Percentiles rank a stretch among this genome's conserved stretches.
Conservation (phyloP, 2,797 vertebrate species). For the Tapera naevia region DNA sequence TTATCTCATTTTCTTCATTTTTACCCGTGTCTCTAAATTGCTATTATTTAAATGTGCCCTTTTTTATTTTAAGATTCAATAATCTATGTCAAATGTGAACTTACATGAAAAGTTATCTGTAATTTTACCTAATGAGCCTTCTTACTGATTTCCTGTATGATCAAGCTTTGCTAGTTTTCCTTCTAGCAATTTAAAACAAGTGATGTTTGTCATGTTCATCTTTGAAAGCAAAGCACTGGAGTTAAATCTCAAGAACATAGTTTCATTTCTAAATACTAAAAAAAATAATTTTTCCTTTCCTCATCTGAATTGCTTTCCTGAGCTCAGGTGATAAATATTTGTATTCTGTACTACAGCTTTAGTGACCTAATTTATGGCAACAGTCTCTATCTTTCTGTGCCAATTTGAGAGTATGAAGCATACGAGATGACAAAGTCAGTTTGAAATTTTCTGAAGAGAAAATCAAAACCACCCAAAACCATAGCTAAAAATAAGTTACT, state of each 20-base stretch:
- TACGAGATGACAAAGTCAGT: constrained; percentile 51
- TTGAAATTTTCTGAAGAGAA: constrained; percentile 56
- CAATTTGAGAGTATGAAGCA: constrained; percentile 61
- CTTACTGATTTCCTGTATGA: not conserved
- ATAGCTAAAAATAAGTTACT: constrained; percentile 45
- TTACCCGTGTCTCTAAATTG: not conserved
- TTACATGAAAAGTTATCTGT: not conserved
- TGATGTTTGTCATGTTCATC: not conserved
- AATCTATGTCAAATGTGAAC: not conserved
- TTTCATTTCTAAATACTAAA: not conserved
- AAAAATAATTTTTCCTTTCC: not conserved
- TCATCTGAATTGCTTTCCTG: constrained; percentile 30
- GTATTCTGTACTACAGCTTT: constrained; percentile 55
- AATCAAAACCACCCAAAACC: not conserved
- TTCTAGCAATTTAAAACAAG: not conserved
- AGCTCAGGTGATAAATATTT: constrained; percentile 53
- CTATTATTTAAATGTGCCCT: not conserved
- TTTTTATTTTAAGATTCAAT: not conserved
- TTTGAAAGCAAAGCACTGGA: too few species aligned
- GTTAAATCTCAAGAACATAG: not conserved
- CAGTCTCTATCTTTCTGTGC: constrained; percentile 33
- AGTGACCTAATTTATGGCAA: constrained; percentile 73
- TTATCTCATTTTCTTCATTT: not conserved
- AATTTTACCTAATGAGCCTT: not conserved
- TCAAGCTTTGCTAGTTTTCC: not conserved